Conservation (phyloP, 2,888 invertebrate genomes). For the Hyposoter dolosus region DNA sequence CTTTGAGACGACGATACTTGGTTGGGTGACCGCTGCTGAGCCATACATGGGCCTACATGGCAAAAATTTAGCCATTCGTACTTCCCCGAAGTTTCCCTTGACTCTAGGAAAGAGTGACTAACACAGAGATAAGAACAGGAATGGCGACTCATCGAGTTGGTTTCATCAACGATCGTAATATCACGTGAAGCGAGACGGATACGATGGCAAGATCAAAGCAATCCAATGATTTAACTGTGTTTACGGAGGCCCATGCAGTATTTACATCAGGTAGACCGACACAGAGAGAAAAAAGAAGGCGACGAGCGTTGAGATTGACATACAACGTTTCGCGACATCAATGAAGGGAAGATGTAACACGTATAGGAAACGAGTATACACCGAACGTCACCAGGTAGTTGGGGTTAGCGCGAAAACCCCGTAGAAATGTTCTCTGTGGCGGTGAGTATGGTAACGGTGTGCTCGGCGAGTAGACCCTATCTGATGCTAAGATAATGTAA, state of each 20-base stretch:
- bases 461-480: conserved; percentile 77
- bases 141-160: background rate
- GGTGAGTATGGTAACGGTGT: conserved; percentile 54
- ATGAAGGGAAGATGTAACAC: background rate
- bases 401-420: conserved; percentile 61
- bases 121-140: background rate
- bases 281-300: background rate
- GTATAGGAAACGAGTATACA: conserved; percentile 29
- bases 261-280: background rate
- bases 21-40: too few species aligned
- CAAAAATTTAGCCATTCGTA: too few species aligned
- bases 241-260: background rate
- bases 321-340: background rate
- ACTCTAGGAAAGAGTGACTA: background rate
- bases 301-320: background rate
- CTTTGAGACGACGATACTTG: too few species aligned
- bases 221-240: background rate
- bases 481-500: conserved; percentile 84
- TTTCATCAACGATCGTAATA: background rate
- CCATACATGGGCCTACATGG: too few species aligned
- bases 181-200: background rate
- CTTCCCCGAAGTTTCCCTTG: too few species aligned
- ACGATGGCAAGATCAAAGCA: conserved; percentile 13
- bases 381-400: conserved; percentile 48
- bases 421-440: conserved; percentile 63